A percentile compares a stretch with the other conserved stretches of the same genome.
Conservation (phyloP, 2,113 vertebrate species). For the Xerus inauris region DNA sequence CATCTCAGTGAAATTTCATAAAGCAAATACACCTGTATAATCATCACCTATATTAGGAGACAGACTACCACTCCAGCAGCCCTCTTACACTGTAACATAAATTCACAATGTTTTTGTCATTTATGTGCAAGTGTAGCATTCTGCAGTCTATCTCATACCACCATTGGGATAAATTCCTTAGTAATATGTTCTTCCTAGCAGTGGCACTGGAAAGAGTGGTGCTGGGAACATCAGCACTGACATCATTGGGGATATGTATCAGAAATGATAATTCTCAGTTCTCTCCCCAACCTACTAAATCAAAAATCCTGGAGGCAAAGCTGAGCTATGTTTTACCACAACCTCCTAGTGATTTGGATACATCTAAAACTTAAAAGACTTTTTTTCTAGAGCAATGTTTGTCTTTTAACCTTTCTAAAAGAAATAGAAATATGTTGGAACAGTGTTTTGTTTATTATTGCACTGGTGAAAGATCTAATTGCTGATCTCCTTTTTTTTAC, state of each 20-base stretch:
- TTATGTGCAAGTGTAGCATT: neutral
- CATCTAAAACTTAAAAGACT: neutral
- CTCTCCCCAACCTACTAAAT: neutral
- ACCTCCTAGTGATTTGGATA: neutral
- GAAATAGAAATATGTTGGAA: too few species aligned
- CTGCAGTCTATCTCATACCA: neutral
- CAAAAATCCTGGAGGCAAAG: neutral
- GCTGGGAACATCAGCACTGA: accelerated
- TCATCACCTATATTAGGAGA: neutral
- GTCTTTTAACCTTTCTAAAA: neutral
- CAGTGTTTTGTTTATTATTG: neutral
- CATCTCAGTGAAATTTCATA: neutral
- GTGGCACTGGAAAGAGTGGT: neutral
- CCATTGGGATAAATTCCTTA: neutral
- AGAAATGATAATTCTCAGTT: neutral
- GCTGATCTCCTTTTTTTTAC: neutral
- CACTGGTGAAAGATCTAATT: neutral
- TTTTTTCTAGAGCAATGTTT: neutral
- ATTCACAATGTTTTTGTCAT: neutral
- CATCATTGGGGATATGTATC: neutral
- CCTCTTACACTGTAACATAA: neutral
- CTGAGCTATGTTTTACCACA: neutral
- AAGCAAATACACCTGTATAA: neutral
- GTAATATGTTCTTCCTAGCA: neutral
- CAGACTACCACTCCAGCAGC: neutral